phyloP scores from a whole-genome alignment of 1,140 invertebrate species.

The Agrypnia vestita region DNA sequence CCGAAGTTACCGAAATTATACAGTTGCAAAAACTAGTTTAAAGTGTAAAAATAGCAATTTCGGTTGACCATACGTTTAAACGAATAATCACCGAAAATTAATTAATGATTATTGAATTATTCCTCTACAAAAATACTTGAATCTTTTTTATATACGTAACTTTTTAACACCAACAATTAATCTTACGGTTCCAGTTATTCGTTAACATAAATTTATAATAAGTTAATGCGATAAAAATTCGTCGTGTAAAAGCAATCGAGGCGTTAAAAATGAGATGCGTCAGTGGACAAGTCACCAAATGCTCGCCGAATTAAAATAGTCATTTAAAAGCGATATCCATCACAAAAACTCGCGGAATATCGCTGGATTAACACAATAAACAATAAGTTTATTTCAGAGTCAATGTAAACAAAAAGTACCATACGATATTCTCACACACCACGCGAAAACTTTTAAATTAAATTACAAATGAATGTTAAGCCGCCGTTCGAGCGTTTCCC shows the following conservation, averaged over 20 bases:
- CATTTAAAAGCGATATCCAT: slow-evolving; percentile 16
- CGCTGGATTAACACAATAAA: slow-evolving; percentile 14
- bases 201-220: too few species aligned
- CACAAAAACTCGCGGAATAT: slow-evolving; percentile 16
- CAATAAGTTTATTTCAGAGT: slow-evolving; percentile 35
- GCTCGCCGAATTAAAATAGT: slow-evolving; percentile 1
- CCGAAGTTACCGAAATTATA: too few species aligned
- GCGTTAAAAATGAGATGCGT: slow-evolving; percentile 31
- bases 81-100: too few species aligned
- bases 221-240: slow-evolving; percentile 5
- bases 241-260: neutral
- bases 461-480: slow-evolving; percentile 41
- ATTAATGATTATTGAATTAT: too few species aligned
- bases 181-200: too few species aligned
- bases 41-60: too few species aligned
- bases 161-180: too few species aligned
- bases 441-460: slow-evolving; percentile 40
- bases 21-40: too few species aligned
- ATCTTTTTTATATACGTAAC: too few species aligned
- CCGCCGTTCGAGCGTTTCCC: slow-evolving; percentile 27
- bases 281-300: slow-evolving; percentile 29
- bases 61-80: too few species aligned
- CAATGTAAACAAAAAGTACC: slow-evolving; percentile 39
- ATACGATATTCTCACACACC: slow-evolving; percentile 28
- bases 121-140: too few species aligned